A percentile compares a stretch with the other conserved stretches of the same genome.
These are phyloP conservation scores for Siphamia tubifer DNA, from an alignment of 2,113 vertebrate genomes.

Conservation along the genomic window DNA sequence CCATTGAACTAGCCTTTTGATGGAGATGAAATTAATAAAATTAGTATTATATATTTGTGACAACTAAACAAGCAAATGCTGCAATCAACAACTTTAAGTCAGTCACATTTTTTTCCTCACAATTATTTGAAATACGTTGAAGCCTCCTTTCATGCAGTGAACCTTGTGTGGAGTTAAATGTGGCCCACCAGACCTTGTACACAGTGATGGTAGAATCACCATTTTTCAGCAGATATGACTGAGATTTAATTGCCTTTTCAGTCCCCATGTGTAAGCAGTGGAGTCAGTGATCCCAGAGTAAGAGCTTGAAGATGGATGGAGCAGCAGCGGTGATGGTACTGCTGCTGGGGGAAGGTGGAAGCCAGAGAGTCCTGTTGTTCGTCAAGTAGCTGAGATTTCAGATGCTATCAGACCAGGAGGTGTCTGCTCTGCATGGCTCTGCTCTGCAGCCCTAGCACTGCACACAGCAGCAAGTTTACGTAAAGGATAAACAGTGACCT, in stretches of 20 bases:
- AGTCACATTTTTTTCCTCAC: too few relatives aligned
- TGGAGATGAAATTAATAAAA: too few relatives aligned
- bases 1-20: too few relatives aligned
- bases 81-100: too few relatives aligned
- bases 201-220: constrained; percentile 22
- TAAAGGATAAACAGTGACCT: constrained; percentile 76
- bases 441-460: constrained; percentile 22
- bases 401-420: constrained; percentile 76
- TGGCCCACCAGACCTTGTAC: constrained; percentile 12
- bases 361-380: constrained; percentile 67
- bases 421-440: constrained; percentile 52
- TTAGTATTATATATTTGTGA: too few relatives aligned
- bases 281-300: constrained; percentile 59
- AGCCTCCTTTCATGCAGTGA: not conserved
- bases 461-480: constrained; percentile 65
- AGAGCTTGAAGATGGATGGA: constrained; percentile 67
- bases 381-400: constrained; percentile 70
- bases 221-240: constrained; percentile 59
- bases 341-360: constrained; percentile 54
- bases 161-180: constrained; percentile 13
- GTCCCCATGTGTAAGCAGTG: constrained; percentile 47
- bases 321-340: constrained; percentile 41
- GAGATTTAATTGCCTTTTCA: constrained; percentile 67
- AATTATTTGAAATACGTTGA: not conserved
- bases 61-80: too few relatives aligned